Base-by-base conservation (phyloP, 2,888 invertebrate species). In the Morinoia aosen region DNA sequence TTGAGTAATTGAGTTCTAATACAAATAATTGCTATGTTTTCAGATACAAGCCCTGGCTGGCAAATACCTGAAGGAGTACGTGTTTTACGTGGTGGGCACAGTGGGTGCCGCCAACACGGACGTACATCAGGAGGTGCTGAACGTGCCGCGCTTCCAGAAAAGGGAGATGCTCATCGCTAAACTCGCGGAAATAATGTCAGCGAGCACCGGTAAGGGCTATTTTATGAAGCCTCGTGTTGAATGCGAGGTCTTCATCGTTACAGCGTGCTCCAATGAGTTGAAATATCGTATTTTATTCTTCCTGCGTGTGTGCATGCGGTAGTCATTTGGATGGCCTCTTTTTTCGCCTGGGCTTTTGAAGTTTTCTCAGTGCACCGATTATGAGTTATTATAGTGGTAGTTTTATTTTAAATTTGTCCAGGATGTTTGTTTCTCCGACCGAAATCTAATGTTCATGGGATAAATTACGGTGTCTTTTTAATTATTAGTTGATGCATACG, bases 41-140 rank as follows among this genome's bases (percentile, higher is more conserved):
- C 95, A 96, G 97, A 96, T 96, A 19, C 96, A 96, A 88, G 48
- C 94, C 7, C 93, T 96, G 91, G 96, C 96, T 33, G 61, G 90
- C 39, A 64, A 61, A 14, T 96, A 95, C 64, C 90, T 96, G 95
- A 88, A 96, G 96, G 97, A 98, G 95, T 99, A 99, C 97, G 97
- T 99, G n/a, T 99, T 99, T 97, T 98, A 99, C 14, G 98, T 98
- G 0, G 98, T 99, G 40, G 99, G 99, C 91, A 98, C 98, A 19
- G 98, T 99, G 0, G 99, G 99, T 0, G 98, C 99, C 1, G 99
- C 99, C 14, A 99, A 99, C 97, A 97, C 98, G 0, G 99, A 99
- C 97, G 99, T 99, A 0, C 98, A 98, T 95, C 99, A 99, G 97
- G 97, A 97, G 0, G 98, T 99, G 97, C 96, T 97, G 95, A 97